Conservation (phyloP, 2,797 vertebrate genomes). For the Artibeus lituratus region DNA sequence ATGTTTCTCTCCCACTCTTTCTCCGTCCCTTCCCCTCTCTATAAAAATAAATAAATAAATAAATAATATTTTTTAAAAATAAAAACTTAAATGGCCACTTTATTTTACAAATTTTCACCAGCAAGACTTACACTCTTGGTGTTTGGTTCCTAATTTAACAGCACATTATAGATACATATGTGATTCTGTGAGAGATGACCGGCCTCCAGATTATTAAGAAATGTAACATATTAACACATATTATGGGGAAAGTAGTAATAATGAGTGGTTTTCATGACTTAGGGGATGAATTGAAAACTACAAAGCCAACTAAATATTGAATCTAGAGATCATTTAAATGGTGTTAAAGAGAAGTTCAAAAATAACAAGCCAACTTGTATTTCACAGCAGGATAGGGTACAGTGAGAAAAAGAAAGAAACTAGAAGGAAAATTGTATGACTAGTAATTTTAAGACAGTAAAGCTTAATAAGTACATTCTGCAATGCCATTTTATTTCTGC, state of each 20-base stretch:
- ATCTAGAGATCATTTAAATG: conserved; percentile 3
- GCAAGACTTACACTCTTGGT: background rate
- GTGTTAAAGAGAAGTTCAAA: conserved; percentile 17
- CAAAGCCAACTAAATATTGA: background rate
- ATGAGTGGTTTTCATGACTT: background rate
- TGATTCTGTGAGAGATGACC: background rate
- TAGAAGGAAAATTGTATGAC: background rate
- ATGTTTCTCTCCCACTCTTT: no score
- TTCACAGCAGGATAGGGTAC: conserved; percentile 14
- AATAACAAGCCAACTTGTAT: background rate
- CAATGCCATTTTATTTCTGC: conserved; percentile 53
- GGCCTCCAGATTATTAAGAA: background rate
- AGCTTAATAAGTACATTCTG: conserved; percentile 21
- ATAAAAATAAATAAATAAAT: no score
- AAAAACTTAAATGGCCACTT: background rate
- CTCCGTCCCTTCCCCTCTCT: no score
- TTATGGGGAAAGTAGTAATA: background rate
- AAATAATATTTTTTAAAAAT: no score
- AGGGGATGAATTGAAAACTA: background rate
- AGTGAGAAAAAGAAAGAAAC: conserved; percentile 40
- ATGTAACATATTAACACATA: background rate
- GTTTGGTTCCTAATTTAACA: background rate
- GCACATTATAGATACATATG: background rate
- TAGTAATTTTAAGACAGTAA: conserved; percentile 47
- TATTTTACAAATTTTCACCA: background rate